phyloP scores from a whole-genome alignment of 2,888 invertebrate species.

The Aphodius granarius region DNA sequence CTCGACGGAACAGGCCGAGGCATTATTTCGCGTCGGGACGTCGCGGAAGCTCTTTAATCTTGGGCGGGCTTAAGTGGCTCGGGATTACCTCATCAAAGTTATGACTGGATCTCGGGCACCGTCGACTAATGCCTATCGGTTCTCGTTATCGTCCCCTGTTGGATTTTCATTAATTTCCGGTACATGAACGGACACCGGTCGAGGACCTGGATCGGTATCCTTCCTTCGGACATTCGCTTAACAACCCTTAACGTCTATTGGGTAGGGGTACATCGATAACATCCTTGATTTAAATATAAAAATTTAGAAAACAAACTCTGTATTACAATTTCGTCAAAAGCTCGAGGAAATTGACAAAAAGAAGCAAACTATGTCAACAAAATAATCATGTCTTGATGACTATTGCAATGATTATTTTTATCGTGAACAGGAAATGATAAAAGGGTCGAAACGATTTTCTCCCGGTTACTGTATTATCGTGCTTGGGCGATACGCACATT shows the following conservation, averaged over 20 bases:
- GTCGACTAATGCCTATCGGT: slow-evolving; percentile 26
- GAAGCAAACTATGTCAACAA: background rate
- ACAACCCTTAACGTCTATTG: background rate
- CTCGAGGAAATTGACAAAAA: background rate
- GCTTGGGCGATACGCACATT: background rate
- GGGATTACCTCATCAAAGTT: slow-evolving; percentile 55
- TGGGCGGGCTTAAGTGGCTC: slow-evolving; percentile 50
- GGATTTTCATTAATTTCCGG: slow-evolving; percentile 17
- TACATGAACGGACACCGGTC: background rate
- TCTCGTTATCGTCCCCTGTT: slow-evolving; percentile 20
- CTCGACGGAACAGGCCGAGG: slow-evolving; percentile 47
- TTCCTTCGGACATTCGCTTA: background rate
- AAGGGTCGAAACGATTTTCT: slow-evolving; percentile 1
- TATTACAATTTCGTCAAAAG: background rate
- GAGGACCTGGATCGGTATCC: background rate
- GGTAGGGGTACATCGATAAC: background rate
- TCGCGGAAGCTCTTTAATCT: slow-evolving; percentile 54
- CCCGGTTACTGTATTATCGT: background rate
- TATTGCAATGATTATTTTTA: slow-evolving; percentile 3
- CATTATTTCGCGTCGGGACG: slow-evolving; percentile 50
- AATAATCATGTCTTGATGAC: background rate
- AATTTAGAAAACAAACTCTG: background rate
- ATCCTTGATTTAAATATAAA: background rate
- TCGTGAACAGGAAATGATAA: slow-evolving; percentile 12
- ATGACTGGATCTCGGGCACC: slow-evolving; percentile 44